phyloP scores from a whole-genome alignment of 2,888 invertebrate species.

The Xylota segnis region DNA sequence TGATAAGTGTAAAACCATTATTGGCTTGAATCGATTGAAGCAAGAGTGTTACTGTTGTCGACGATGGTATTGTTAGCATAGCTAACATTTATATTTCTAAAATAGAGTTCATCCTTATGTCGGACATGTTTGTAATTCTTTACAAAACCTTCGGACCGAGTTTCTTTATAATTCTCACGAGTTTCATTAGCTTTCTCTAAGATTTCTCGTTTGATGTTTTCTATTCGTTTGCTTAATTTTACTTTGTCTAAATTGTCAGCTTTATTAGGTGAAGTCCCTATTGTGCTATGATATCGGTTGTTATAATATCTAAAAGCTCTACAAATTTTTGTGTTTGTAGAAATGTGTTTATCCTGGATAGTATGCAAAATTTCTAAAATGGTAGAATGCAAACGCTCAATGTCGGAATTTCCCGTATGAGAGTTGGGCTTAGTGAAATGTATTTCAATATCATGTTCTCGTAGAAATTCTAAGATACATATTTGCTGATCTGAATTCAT shows the following conservation, averaged over 20 bases:
- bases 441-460: background rate
- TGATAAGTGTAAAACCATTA: background rate
- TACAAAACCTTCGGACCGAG: background rate
- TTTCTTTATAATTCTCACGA: background rate
- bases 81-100: background rate
- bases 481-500: slow-evolving; percentile 2
- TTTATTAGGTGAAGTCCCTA: background rate
- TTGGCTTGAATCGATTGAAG: background rate
- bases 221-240: background rate
- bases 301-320: background rate
- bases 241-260: background rate
- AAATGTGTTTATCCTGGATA: slow-evolving; percentile 1
- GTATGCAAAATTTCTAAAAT: background rate
- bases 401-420: slow-evolving; percentile 2
- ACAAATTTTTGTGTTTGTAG: background rate
- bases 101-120: background rate
- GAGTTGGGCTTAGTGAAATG: background rate
- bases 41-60: background rate
- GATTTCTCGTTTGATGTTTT: background rate
- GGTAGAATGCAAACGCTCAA: background rate
- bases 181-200: background rate
- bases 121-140: background rate
- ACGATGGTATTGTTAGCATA: background rate
- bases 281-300: background rate
- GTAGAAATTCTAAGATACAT: slow-evolving; percentile 3